Percentiles rank a stretch among this genome's conserved stretches.
These are phyloP conservation scores for Mandrillus leucophaeus DNA, from an alignment of 2,113 vertebrate genomes.

Conservation along the genomic window DNA sequence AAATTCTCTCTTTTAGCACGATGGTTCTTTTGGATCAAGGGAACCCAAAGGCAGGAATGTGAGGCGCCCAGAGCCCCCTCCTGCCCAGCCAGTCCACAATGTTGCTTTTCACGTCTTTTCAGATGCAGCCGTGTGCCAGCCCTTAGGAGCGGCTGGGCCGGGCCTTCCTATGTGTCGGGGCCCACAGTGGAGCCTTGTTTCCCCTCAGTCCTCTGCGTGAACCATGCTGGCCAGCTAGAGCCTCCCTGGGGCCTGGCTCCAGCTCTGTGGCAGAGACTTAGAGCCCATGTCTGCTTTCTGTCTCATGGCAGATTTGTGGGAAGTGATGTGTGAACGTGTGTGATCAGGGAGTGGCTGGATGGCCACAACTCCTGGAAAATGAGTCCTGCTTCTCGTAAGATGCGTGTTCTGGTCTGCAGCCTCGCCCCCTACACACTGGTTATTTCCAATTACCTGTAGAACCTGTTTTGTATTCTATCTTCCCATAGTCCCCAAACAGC, in stretches of 20 bases:
- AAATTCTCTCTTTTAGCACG: not conserved
- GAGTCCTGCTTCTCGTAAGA: not conserved
- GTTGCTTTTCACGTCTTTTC: slow-evolving; percentile 38
- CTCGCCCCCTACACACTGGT: not conserved
- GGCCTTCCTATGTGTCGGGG: not conserved
- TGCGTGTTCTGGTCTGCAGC: not conserved
- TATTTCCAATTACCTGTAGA: not conserved
- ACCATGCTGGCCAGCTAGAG: not conserved
- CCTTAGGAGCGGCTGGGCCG: not conserved
- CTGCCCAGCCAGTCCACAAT: not conserved
- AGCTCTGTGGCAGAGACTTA: not conserved
- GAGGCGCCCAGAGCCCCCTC: not conserved
- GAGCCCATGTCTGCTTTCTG: not conserved
- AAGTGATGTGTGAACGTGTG: not conserved
- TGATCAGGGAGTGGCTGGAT: not conserved
- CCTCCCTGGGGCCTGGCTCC: not conserved
- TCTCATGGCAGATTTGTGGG: not conserved
- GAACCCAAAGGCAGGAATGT: not conserved
- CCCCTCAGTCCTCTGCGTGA: not conserved
- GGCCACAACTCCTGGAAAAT: not conserved
- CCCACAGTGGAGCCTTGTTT: slow-evolving; percentile 61
- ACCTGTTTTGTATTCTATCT: not conserved
- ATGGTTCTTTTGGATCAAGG: not conserved
- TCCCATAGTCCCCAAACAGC: no score
- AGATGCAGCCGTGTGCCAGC: not conserved